A percentile compares a stretch with the other conserved stretches of the same genome.
phyloP scores from a whole-genome alignment of 2,888 invertebrate genomes.

The Sphinx pinastri region DNA sequence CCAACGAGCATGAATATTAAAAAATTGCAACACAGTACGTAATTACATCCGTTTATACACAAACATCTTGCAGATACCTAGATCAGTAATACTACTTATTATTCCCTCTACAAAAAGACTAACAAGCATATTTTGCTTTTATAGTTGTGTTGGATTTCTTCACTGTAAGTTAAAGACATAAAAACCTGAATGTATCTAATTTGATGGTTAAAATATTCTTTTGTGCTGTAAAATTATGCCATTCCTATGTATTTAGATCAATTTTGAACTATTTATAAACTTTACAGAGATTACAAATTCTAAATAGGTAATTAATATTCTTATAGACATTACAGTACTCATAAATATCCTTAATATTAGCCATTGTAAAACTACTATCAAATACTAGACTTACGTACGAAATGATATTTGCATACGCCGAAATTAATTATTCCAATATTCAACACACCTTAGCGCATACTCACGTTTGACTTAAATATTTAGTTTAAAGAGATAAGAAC shows the following conservation, averaged over 20 bases:
- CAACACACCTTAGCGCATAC: constrained; percentile 48
- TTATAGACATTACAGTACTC: background rate
- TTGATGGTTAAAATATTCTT: too few relatives aligned
- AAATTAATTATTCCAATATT: constrained; percentile 30
- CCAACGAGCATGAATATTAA: constrained; percentile 24
- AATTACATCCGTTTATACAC: constrained; percentile 21
- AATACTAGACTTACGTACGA: background rate
- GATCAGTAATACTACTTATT: constrained; percentile 4
- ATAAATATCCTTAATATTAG: background rate
- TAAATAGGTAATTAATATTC: too few relatives aligned
- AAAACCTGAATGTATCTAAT: too few relatives aligned
- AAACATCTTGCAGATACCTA: constrained; percentile 7
- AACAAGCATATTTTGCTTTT: too few relatives aligned
- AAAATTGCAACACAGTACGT: constrained; percentile 16
- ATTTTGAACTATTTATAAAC: background rate
- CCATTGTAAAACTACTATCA: background rate
- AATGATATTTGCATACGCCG: background rate
- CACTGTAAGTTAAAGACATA: too few relatives aligned
- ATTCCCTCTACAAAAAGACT: background rate
- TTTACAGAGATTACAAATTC: too few relatives aligned
- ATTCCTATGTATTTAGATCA: background rate
- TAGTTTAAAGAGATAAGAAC: constrained; percentile 68
- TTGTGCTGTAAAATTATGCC: too few relatives aligned
- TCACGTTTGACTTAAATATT: constrained; percentile 69
- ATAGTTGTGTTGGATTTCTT: too few relatives aligned